Conservation (phyloP, 2,113 vertebrate species). For the Canis aureus region DNA sequence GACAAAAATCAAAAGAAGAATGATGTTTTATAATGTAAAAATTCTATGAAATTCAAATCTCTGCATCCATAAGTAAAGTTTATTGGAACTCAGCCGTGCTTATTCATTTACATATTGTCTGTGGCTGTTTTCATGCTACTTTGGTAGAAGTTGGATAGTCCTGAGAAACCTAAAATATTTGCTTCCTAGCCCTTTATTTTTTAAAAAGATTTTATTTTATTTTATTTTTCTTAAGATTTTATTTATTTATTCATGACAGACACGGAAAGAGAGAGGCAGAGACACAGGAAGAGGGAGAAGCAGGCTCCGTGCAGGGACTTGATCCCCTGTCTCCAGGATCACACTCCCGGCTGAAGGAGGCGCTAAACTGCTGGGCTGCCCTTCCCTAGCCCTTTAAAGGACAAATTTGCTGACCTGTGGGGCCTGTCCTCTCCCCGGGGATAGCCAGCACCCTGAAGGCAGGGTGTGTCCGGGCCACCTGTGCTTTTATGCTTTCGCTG, state of each 20-base stretch:
- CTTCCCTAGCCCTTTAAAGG: background rate
- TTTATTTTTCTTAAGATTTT: no score
- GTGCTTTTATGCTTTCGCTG: background rate
- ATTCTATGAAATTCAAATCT: background rate
- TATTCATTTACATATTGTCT: background rate
- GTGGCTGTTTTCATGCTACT: background rate
- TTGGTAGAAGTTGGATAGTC: background rate
- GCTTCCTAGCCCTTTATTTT: background rate
- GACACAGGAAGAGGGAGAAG: no score
- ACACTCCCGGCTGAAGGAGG: no score
- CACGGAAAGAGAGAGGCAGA: no score
- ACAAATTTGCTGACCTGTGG: background rate
- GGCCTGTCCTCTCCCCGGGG: background rate
- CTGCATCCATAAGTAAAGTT: background rate
- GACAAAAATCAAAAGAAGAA: slow-evolving; percentile 25
- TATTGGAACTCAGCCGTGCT: background rate
- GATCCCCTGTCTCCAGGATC: no score
- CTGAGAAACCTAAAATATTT: background rate
- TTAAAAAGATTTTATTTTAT: no score
- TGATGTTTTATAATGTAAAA: background rate
- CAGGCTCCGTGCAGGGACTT: no score
- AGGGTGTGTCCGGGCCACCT: background rate
- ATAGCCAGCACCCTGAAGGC: background rate
- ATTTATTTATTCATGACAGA: no score
- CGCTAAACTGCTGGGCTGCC: no score